A percentile compares a stretch with the other conserved stretches of the same genome.
Evolutionary conservation across 1,140 invertebrate species (phyloP).

Genomic region (Diachasmimorpha longicaudata): DNA sequence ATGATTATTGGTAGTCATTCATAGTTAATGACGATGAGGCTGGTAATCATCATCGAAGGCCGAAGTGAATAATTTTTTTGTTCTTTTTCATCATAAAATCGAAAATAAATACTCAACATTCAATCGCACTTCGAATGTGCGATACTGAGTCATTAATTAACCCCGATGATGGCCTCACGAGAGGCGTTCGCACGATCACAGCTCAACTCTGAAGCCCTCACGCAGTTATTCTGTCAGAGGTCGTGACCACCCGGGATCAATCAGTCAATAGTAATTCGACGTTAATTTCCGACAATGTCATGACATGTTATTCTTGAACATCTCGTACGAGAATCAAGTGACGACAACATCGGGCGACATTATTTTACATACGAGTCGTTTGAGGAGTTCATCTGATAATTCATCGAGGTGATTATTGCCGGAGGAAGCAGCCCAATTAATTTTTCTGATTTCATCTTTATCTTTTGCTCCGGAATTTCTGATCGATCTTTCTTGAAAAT

Average conservation of each 20-base stretch:
- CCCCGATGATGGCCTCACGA: constrained; percentile 33
- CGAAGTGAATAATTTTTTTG: too few relatives aligned
- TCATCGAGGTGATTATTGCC: too few relatives aligned
- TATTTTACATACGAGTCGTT: too few relatives aligned
- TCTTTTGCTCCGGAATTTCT: too few relatives aligned
- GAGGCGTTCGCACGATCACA: constrained; percentile 46
- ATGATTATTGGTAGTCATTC: too few relatives aligned
- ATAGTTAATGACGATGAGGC: too few relatives aligned
- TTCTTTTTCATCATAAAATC: neutral
- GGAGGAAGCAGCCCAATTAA: neutral
- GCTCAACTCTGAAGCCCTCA: constrained; percentile 20
- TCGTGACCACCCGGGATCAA: constrained; percentile 41
- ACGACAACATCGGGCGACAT: too few relatives aligned
- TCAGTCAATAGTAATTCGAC: constrained; percentile 50
- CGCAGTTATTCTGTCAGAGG: constrained; percentile 31
- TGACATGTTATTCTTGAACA: constrained; percentile 28
- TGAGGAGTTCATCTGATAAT: too few relatives aligned
- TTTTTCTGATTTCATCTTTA: too few relatives aligned
- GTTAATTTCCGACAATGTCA: constrained; percentile 52
- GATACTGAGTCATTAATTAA: constrained; percentile 47
- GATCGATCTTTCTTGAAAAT: too few relatives aligned
- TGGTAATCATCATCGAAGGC: too few relatives aligned
- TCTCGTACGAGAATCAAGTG: constrained; percentile 16
- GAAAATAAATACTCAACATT: neutral
- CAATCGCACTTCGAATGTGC: neutral